Evolutionary conservation across 2,113 vertebrate species (phyloP).

Genomic region (Setophaga kirtlandii): DNA sequence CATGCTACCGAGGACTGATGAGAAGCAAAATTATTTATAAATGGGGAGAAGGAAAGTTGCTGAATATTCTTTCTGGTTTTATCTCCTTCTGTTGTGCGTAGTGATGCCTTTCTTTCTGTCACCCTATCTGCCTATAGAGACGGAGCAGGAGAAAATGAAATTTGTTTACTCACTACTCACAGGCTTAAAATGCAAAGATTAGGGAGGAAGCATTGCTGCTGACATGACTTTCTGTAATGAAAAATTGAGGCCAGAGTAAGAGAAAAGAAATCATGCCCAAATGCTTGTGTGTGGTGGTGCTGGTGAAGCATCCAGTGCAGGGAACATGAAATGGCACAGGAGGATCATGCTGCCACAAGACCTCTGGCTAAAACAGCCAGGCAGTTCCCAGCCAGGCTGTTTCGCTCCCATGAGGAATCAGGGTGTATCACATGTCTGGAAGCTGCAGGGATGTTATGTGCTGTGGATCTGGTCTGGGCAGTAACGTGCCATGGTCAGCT

Average conservation of each 20-base stretch:
- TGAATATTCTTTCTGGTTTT: background rate
- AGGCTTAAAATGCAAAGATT: background rate
- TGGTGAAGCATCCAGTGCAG: background rate
- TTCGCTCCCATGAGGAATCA: background rate
- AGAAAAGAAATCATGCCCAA: background rate
- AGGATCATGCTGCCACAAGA: background rate
- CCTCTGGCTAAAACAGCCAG: background rate
- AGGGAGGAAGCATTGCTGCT: background rate
- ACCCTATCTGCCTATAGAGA: background rate
- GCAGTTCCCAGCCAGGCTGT: background rate
- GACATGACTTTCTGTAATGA: background rate
- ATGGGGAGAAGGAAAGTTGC: background rate
- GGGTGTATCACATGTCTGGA: background rate
- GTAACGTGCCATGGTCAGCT: rapidly evolving
- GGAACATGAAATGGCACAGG: background rate
- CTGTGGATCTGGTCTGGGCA: background rate
- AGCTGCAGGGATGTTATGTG: background rate
- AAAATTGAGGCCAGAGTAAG: background rate
- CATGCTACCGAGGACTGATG: rapidly evolving
- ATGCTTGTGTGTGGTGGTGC: background rate
- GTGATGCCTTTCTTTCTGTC: background rate
- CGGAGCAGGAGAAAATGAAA: background rate
- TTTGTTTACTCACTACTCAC: background rate
- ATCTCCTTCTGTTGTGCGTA: rapidly evolving
- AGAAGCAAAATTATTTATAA: background rate